A percentile compares a stretch with the other conserved stretches of the same genome.
Conservation (phyloP, 64 coral and sea anemone genomes). For the Trachythela sp. region DNA sequence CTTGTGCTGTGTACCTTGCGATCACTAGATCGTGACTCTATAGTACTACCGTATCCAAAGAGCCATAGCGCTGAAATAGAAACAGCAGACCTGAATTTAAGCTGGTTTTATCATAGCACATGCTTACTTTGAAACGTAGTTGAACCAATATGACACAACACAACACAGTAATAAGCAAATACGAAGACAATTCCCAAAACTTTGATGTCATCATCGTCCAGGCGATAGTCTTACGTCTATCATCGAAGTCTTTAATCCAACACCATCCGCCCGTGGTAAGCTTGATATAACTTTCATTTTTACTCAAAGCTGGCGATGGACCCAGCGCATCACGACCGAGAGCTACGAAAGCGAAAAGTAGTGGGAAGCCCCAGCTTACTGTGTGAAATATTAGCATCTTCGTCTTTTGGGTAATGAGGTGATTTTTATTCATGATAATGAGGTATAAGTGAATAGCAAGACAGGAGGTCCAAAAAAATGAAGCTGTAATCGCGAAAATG, state of each 20-base stretch:
- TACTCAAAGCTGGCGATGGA: neutral
- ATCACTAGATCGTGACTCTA: no score
- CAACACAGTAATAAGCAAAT: neutral
- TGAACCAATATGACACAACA: neutral
- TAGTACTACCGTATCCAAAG: no score
- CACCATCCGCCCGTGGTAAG: neutral
- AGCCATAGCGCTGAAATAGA: no score
- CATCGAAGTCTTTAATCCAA: neutral
- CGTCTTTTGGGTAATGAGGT: neutral
- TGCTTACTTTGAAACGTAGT: neutral
- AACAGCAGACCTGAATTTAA: no score
- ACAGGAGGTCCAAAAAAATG: conserved; percentile 10
- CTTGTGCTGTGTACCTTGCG: no score
- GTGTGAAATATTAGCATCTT: neutral
- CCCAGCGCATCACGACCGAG: neutral
- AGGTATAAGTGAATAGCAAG: neutral
- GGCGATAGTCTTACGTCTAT: neutral
- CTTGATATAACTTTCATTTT: neutral
- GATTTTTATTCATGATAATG: neutral
- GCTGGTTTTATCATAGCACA: no score
- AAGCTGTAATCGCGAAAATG: neutral
- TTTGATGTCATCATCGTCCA: neutral
- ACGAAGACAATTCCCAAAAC: neutral
- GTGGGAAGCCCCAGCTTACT: neutral
- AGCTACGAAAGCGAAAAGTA: neutral